These are phyloP conservation scores for Heteronetta atricapilla DNA, from an alignment of 2,113 vertebrate genomes.

Conservation along the genomic window DNA sequence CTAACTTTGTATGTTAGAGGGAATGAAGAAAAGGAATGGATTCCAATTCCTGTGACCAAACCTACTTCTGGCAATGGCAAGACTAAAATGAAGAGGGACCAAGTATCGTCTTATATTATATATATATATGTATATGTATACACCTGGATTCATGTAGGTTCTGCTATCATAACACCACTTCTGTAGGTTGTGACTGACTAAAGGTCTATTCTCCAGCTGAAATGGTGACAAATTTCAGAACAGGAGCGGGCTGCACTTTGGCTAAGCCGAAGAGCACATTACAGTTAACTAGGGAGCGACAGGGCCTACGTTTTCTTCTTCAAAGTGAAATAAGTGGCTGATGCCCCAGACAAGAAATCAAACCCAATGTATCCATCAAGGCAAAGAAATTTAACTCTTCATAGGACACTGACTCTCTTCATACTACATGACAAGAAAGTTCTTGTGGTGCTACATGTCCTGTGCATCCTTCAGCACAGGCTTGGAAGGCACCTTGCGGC, in stretches of 20 bases:
- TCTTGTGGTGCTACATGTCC: neutral
- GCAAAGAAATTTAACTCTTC: neutral
- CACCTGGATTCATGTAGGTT: neutral
- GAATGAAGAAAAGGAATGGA: neutral
- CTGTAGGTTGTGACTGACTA: neutral
- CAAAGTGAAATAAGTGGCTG: neutral
- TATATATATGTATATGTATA: too few relatives aligned
- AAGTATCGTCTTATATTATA: neutral
- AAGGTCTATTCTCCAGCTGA: neutral
- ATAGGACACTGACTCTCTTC: neutral
- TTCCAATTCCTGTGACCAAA: neutral
- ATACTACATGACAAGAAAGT: neutral
- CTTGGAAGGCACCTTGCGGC: neutral
- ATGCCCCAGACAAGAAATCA: neutral
- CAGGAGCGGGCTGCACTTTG: neutral
- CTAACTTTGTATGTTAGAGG: neutral
- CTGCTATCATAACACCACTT: neutral
- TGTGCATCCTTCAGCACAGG: neutral
- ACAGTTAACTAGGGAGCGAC: neutral
- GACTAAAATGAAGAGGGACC: neutral
- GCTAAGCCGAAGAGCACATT: neutral
- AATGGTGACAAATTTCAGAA: neutral
- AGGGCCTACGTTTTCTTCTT: neutral
- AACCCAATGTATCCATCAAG: neutral
- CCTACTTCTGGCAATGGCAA: neutral